Base-by-base conservation (phyloP, 2,888 invertebrate genomes). In the Julus scandinavius region DNA sequence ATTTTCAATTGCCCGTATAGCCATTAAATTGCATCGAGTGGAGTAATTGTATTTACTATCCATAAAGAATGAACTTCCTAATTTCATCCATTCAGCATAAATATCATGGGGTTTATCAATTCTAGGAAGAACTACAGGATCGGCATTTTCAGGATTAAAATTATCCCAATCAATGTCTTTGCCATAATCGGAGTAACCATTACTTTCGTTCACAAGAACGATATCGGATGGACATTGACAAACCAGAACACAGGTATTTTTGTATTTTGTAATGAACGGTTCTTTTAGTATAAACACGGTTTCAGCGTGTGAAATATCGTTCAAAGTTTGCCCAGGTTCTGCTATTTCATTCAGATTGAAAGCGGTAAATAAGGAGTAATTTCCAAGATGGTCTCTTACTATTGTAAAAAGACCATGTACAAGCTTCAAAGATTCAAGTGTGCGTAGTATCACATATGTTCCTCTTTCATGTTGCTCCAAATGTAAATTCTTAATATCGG, bases 271-370 rank as follows among this genome's bases (percentile, higher is more conserved):
- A 1, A 38, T 2, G 20, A 29, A 63, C 4, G 87, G 87, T 41
- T 87, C 87, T 40, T 87, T 87, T 2, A 87, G n/a, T 38, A 87
- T 72, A 2, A 87, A 40, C 0, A 40, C n/a, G 72, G 72, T 72
- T 5, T 38, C 72, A 29, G 1, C 7, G 9, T n/a, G 50, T 9
- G 38, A 40, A n/a, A 41, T 15, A 2, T 9, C 1, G 15, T 7
- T 1, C 2, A 17, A 1, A 9, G 6, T 4, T 9, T 7, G 6
- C 0, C 29, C 15, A 11, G 29, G 6, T 13, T 84, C 40, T 5
- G 72, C 17, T 4, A 45, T 40, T 41, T 45, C 85, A 5, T 5
- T 40, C 2, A 54, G 11, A 41, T 87, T 63, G 29, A 72, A 72
- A 9, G 29, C 29, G 2, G 72, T 29, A 29, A 72, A 72, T 1